Conservation (phyloP, 2,888 invertebrate genomes). For the Pachliopta kotzebuea region DNA sequence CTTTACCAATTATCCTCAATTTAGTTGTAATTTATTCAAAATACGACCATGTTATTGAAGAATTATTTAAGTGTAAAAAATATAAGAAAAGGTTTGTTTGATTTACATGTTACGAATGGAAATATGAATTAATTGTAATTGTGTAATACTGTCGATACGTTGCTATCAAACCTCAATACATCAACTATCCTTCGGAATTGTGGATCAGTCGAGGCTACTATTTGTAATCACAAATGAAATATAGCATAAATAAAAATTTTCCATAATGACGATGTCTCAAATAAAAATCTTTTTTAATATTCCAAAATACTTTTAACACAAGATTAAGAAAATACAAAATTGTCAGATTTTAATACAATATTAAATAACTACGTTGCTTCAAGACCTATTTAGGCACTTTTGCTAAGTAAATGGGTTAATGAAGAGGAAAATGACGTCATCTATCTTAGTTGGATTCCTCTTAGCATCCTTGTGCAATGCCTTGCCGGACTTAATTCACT, state of each 20-base stretch:
- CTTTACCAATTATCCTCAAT: constrained; percentile 12
- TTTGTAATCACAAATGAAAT: too few species aligned
- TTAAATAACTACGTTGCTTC: constrained; percentile 37
- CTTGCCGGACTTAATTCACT: constrained; percentile 60
- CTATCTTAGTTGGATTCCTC: constrained; percentile 72
- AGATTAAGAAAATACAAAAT: neutral
- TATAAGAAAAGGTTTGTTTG: neutral
- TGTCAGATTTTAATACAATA: neutral
- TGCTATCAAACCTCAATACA: constrained; percentile 11
- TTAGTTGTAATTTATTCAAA: too few species aligned
- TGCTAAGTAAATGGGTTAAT: constrained; percentile 71
- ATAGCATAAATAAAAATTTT: too few species aligned
- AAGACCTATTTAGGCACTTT: constrained; percentile 58
- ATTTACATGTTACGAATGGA: neutral
- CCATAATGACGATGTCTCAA: too few species aligned
- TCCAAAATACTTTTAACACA: too few species aligned
- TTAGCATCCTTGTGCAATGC: constrained; percentile 55
- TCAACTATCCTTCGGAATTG: neutral
- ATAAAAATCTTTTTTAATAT: too few species aligned
- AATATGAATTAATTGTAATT: neutral
- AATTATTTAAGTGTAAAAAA: too few species aligned
- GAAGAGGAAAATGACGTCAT: constrained; percentile 73
- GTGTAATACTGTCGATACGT: constrained; percentile 5
- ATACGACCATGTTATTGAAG: too few species aligned
- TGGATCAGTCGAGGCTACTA: neutral